Evolutionary conservation across 2,797 vertebrate species (phyloP).

Genomic region (Heteromormyrus szaboi): DNA sequence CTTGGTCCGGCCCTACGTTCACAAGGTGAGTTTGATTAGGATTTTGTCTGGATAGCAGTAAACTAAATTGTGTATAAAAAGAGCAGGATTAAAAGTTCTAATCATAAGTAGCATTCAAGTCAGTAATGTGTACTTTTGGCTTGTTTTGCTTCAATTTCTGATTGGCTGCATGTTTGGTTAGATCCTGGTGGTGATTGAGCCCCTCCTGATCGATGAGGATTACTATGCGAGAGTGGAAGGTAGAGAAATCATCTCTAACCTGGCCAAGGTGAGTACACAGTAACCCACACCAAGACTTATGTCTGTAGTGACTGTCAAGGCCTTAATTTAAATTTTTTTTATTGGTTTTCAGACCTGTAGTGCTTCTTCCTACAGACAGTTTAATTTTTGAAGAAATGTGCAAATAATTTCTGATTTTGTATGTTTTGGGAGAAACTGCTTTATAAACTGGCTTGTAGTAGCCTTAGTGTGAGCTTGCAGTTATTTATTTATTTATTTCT

Average conservation of each 20-base stretch:
- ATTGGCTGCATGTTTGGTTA: constrained; percentile 40
- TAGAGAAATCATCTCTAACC: constrained; percentile 97
- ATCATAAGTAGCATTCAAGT: not conserved
- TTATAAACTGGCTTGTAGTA: not conserved
- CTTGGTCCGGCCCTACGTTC: constrained; percentile 92
- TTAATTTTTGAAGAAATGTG: not conserved
- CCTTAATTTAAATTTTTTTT: not conserved
- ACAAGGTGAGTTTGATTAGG: constrained; percentile 74
- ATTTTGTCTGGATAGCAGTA: not conserved
- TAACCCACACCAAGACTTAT: not conserved
- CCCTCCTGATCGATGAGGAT: constrained; percentile 96
- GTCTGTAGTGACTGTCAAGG: not conserved
- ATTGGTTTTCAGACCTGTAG: not conserved
- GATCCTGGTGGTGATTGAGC: constrained; percentile 98
- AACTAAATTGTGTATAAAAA: not conserved
- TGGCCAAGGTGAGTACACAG: constrained; percentile 80
- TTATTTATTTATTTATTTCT: too few relatives aligned
- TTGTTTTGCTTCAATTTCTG: not conserved
- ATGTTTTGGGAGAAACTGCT: not conserved
- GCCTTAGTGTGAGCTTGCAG: not conserved
- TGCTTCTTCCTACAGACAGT: not conserved
- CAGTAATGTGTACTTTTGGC: not conserved
- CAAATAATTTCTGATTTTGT: not conserved
- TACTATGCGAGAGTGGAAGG: constrained; percentile 98
- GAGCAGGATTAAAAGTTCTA: not conserved